A percentile compares a stretch with the other conserved stretches of the same genome.
phyloP scores from a whole-genome alignment of 2,888 invertebrate species.

The Timandra comae region DNA sequence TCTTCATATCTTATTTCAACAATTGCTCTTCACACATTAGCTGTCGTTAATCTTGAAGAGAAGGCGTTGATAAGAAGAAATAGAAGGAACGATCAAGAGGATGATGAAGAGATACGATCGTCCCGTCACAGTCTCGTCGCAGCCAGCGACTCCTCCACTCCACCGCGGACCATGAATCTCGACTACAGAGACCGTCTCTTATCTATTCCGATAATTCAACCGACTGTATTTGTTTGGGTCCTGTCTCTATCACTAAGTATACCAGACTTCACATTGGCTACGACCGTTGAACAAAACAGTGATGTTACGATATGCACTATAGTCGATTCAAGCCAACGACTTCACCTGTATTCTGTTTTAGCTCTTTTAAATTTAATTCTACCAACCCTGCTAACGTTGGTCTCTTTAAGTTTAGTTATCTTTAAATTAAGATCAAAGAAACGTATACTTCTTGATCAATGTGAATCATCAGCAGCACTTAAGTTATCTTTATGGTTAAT shows the following conservation, averaged over 20 bases:
- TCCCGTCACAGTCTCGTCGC: conserved; percentile 68
- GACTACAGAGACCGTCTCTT: conserved; percentile 68
- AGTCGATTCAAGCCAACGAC: conserved; percentile 66
- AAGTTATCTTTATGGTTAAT: conserved; percentile 60
- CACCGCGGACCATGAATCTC: conserved; percentile 70
- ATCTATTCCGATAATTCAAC: conserved; percentile 67
- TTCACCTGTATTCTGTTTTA: conserved; percentile 57
- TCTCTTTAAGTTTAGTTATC: conserved; percentile 40
- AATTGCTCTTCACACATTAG: conserved; percentile 75
- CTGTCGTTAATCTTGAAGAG: conserved; percentile 71
- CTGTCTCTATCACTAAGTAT: conserved; percentile 76
- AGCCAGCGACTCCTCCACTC: conserved; percentile 64
- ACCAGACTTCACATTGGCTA: conserved; percentile 75
- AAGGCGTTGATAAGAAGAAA: conserved; percentile 47
- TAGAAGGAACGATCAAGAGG: conserved; percentile 44
- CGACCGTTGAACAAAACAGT: conserved; percentile 53
- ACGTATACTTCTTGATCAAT: conserved; percentile 30
- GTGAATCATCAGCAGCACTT: conserved; percentile 46
- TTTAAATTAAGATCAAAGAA: conserved; percentile 49
- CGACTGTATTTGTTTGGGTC: conserved; percentile 76
- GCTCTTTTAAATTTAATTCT: conserved; percentile 58
- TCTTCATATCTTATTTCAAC: conserved; percentile 74
- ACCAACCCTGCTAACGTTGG: conserved; percentile 49
- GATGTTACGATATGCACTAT: conserved; percentile 65
- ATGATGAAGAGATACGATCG: conserved; percentile 63